Percentiles rank a stretch among this genome's conserved stretches.
phyloP scores from a whole-genome alignment of 2,888 invertebrate genomes.

The Euzophera pinguis region DNA sequence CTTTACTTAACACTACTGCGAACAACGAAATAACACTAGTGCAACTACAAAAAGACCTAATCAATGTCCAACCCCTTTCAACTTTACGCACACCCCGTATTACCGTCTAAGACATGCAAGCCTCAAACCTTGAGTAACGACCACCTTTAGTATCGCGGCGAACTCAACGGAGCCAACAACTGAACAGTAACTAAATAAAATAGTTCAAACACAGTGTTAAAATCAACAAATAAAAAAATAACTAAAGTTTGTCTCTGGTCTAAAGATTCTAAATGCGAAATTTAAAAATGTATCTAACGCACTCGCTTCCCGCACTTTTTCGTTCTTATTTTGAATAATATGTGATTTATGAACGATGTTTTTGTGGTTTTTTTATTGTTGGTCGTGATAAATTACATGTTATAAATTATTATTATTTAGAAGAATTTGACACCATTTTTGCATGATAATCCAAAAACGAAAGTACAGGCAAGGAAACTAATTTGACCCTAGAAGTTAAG shows the following conservation, averaged over 20 bases:
- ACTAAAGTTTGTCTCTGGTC: constrained; percentile 25
- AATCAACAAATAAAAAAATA: constrained; percentile 25
- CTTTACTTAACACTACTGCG: too few relatives aligned
- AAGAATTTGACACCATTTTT: constrained; percentile 1
- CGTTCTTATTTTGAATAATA: constrained; percentile 13
- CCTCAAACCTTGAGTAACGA: constrained; percentile 1
- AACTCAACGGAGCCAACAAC: constrained; percentile 25
- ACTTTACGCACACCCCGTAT: constrained; percentile 5
- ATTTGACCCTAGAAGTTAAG: too few relatives aligned
- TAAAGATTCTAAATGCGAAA: constrained; percentile 27
- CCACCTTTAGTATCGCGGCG: constrained; percentile 36
- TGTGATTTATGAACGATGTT: constrained; percentile 4
- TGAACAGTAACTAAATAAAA: constrained; percentile 29
- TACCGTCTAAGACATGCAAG: constrained; percentile 5
- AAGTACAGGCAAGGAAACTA: too few relatives aligned
- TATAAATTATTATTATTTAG: neutral
- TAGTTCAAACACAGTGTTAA: constrained; percentile 29
- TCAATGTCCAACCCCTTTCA: neutral
- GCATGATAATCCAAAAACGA: neutral
- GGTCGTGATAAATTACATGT: neutral
- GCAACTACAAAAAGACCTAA: neutral
- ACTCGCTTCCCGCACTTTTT: constrained; percentile 20
- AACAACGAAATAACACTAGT: neutral
- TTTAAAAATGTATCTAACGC: constrained; percentile 21
- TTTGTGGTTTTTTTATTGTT: neutral